phyloP scores from a whole-genome alignment of 1,140 invertebrate species.

The Latrodectus geometricus region DNA sequence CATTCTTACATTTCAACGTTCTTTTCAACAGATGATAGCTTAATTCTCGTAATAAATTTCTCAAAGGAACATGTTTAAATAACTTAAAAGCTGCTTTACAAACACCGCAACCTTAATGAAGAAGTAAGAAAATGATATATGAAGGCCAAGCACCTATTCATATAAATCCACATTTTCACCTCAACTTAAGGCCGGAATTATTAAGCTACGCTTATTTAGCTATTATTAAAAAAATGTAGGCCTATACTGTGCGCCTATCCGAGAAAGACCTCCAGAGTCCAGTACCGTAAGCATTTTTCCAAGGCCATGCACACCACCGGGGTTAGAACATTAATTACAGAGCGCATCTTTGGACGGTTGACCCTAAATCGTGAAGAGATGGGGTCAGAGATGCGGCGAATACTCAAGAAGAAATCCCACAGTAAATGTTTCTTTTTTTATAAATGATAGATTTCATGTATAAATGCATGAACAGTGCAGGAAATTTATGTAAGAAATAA shows the following conservation, averaged over 20 bases:
- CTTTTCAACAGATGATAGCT: no score
- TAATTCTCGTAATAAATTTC: no score
- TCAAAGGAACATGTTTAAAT: no score
- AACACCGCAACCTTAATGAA: no score
- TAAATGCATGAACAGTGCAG: no score
- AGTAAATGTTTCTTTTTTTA: neutral
- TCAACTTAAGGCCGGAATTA: neutral
- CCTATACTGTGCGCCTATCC: neutral
- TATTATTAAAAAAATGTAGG: neutral
- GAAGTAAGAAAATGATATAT: no score
- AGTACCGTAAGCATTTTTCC: neutral
- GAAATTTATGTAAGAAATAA: no score
- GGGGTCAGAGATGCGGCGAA: neutral
- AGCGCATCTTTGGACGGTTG: neutral
- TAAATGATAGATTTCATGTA: neutral
- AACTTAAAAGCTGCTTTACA: no score
- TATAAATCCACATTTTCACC: neutral
- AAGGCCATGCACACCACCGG: neutral
- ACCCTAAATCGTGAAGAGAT: neutral
- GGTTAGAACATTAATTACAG: constrained; percentile 16
- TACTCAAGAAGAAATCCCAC: neutral
- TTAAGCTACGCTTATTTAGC: neutral
- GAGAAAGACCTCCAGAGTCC: neutral
- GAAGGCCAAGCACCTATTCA: neutral
- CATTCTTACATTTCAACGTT: no score